These are phyloP conservation scores for Bothrops jararaca DNA, from an alignment of 2,113 vertebrate genomes.

Conservation along the genomic window DNA sequence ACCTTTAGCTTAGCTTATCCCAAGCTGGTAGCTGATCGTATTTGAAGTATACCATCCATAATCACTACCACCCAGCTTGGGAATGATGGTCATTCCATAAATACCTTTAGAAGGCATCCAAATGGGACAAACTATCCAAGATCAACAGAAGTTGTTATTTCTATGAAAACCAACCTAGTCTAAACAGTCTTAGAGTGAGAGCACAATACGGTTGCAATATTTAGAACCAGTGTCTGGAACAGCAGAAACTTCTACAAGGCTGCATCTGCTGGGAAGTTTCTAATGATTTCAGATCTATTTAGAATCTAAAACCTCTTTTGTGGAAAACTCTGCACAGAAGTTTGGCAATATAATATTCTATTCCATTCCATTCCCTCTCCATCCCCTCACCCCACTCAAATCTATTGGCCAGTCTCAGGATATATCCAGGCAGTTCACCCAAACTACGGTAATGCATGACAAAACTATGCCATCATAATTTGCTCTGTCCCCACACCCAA, in stretches of 20 bases:
- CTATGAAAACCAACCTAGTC: accelerated
- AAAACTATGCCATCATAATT: neutral
- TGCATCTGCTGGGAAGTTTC: neutral
- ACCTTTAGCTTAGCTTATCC: neutral
- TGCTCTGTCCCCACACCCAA: neutral
- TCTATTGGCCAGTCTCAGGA: neutral
- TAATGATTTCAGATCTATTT: neutral
- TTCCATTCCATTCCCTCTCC: neutral
- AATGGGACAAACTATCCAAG: neutral
- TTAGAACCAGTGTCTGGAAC: neutral
- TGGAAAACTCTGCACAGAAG: neutral
- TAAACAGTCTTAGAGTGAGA: neutral
- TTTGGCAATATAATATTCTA: neutral
- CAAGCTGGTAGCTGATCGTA: neutral
- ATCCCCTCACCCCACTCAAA: neutral
- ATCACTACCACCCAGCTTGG: neutral
- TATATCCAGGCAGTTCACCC: neutral
- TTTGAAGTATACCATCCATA: neutral
- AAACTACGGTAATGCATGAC: neutral
- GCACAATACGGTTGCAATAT: neutral
- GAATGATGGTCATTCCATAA: neutral
- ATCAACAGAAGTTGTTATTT: neutral
- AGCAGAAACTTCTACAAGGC: neutral
- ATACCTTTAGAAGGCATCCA: neutral
- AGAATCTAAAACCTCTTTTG: neutral